Conservation (phyloP, 2,888 invertebrate genomes). For the Phortica magna region DNA sequence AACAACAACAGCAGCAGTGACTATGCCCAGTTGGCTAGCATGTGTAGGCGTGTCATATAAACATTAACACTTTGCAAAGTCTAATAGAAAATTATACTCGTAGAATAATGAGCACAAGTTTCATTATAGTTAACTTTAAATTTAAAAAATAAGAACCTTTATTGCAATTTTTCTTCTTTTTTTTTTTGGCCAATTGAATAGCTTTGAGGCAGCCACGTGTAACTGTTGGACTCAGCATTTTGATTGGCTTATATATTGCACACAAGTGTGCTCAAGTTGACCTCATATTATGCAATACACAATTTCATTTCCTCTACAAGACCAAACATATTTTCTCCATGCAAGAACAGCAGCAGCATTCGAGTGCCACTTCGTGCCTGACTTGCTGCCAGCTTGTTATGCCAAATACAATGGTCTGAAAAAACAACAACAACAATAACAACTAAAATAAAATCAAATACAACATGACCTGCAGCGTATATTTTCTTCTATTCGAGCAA, state of each 20-base stretch:
- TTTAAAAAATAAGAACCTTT: background rate
- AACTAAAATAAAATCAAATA: background rate
- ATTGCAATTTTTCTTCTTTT: background rate
- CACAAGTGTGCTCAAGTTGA: constrained; percentile 23
- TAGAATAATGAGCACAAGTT: background rate
- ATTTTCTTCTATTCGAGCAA: background rate
- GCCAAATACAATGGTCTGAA: constrained; percentile 2
- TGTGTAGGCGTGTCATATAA: background rate
- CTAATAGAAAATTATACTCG: background rate
- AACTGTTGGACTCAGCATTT: background rate
- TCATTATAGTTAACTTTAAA: background rate
- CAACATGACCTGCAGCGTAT: constrained; percentile 20
- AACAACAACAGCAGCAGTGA: constrained; percentile 12
- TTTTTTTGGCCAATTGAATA: background rate
- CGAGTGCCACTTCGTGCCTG: constrained; percentile 19
- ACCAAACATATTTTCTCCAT: constrained; percentile 8
- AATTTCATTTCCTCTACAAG: background rate
- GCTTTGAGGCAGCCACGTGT: background rate
- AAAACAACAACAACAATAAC: background rate
- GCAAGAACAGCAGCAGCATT: background rate
- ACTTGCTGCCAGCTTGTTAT: constrained; percentile 17
- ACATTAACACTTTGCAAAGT: background rate
- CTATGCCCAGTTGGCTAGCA: background rate
- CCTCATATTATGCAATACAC: constrained; percentile 22
- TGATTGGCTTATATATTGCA: constrained; percentile 9